A percentile compares a stretch with the other conserved stretches of the same genome.
Evolutionary conservation across 1,140 invertebrate genomes (phyloP).

Genomic region (Bombus terrestris): DNA sequence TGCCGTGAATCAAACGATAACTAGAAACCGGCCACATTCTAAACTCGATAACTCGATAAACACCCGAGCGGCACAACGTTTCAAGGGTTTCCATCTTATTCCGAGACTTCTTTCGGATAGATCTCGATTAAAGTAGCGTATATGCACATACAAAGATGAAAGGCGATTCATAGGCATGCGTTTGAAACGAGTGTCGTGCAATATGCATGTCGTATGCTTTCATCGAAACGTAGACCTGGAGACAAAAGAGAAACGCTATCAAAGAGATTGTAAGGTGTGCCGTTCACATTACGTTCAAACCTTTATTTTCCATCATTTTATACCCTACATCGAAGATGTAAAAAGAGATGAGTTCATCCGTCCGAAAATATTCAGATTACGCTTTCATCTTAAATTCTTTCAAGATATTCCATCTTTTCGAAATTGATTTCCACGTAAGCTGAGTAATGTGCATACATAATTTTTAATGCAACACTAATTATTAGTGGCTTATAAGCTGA

Average conservation of each 20-base stretch:
- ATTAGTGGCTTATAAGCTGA: too few species aligned
- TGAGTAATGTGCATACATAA: too few species aligned
- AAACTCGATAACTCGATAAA: conserved; percentile 27
- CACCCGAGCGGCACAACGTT: not conserved
- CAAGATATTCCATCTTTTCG: too few species aligned
- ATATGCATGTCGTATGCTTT: not conserved
- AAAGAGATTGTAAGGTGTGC: not conserved
- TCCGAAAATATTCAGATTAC: not conserved
- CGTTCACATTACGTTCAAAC: not conserved
- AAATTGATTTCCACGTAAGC: too few species aligned
- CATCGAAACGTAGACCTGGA: not conserved
- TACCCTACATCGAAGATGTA: too few species aligned
- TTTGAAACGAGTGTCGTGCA: not conserved
- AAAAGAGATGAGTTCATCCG: not conserved
- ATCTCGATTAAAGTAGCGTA: too few species aligned
- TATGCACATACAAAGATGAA: not conserved
- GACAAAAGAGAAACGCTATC: not conserved
- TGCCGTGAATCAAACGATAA: not conserved
- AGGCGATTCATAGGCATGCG: not conserved
- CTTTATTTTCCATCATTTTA: not conserved
- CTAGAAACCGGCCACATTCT: not conserved
- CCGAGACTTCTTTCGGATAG: not conserved
- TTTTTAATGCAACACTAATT: too few species aligned
- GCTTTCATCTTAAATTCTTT: not conserved
- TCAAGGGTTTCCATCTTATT: conserved; percentile 14